phyloP scores from a whole-genome alignment of 2,888 invertebrate genomes.

The Argynnis bischoffii region DNA sequence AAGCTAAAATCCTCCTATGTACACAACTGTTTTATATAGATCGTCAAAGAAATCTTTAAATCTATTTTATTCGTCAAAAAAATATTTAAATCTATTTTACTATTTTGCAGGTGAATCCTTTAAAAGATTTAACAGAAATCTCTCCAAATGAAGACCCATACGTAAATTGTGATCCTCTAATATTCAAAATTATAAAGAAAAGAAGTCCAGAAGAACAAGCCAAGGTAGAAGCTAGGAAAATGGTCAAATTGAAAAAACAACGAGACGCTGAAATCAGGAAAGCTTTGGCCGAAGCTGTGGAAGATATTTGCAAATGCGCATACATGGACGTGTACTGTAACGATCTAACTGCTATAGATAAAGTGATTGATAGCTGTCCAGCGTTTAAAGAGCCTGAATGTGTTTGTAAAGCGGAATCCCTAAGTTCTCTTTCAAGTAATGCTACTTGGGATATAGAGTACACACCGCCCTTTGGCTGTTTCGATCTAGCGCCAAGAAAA shows the following conservation, averaged over 20 bases:
- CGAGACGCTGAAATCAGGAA: constrained; percentile 78
- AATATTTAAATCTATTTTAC: too few relatives aligned
- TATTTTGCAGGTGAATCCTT: constrained; percentile 78
- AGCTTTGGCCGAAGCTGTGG: constrained; percentile 70
- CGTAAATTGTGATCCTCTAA: constrained; percentile 85
- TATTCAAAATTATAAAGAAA: constrained; percentile 85
- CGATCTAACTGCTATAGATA: constrained; percentile 71
- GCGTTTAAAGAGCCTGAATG: constrained; percentile 74
- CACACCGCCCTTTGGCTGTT: constrained; percentile 86
- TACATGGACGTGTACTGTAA: constrained; percentile 79
- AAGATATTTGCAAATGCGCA: constrained; percentile 77
- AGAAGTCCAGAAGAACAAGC: constrained; percentile 79
- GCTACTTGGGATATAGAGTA: constrained; percentile 87
- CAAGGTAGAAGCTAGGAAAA: constrained; percentile 78
- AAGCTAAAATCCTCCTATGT: not conserved
- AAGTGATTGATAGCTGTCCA: constrained; percentile 71
- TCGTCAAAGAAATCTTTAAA: too few relatives aligned
- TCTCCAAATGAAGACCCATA: constrained; percentile 85
- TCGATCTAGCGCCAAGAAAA: constrained; percentile 81
- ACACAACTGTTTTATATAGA: too few relatives aligned
- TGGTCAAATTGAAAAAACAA: constrained; percentile 80
- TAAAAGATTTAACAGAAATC: constrained; percentile 83
- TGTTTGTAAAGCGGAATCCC: constrained; percentile 65
- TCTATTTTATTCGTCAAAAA: too few relatives aligned
- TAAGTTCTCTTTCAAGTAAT: constrained; percentile 79